Base-by-base conservation (phyloP, 1,140 invertebrate species). In the Gonatopus flavifemur region DNA sequence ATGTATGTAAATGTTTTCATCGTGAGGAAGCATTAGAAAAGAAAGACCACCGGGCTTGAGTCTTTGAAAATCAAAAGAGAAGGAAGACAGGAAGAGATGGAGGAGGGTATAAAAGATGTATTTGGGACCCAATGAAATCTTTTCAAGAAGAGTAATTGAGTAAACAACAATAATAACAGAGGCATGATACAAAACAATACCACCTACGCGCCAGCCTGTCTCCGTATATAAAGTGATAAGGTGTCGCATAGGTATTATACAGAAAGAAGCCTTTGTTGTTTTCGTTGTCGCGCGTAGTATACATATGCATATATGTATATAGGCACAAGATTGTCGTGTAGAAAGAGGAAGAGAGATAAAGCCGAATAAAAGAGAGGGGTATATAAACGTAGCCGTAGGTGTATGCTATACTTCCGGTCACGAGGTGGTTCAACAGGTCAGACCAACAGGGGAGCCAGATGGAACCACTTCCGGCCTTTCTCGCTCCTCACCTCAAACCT, bases 401-500 rank as follows among this genome's bases (percentile, higher is more conserved):
- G 68, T 69, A 66, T 59, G 57, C 64, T 74, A 69, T 69, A 72
- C 74, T 77, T 78, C 76, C 74, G 76, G 74, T 78, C 72, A 74
- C 69, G 74, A 77, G 76, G 76, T 77, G 72, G 76, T 75, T 78
- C 76, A 78, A 77, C 76, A 78, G 76, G 76, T 78, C 76, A 78
- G 66, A 72, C 69, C 69, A 64, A 74, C 60, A 55, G 71, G 63
- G 67, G 70, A 73, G 70, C 69, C 74, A 78, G 73, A 77, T 77
- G 73, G 72, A 76, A 78, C 71, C 71, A 74, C 74, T 78, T 78
- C 76, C 76, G 76, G 67, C 56, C 49, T 41, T 40, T 41, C 20
- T 45, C 13, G 18, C 18, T 28, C 22, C 38, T n/a, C n/a, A n/a
- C n/a, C n/a, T n/a, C 40, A 25, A 30, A 35, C 28, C 33, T 21